Evolutionary conservation across 2,797 vertebrate species (phyloP).

Genomic region (Danio albolineatus): DNA sequence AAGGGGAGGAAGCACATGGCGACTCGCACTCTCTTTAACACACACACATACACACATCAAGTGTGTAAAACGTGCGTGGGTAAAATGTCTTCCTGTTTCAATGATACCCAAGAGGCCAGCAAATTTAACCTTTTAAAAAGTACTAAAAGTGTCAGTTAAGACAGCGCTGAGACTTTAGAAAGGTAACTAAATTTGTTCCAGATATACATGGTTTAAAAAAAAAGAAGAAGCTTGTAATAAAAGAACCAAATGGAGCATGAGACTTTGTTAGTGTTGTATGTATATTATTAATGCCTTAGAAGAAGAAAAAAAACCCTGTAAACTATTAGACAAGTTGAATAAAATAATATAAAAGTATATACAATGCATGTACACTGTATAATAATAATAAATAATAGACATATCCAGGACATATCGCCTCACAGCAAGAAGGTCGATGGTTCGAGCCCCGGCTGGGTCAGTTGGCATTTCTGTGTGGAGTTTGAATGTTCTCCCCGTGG

Average conservation of each 20-base stretch:
- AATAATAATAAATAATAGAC: too few species aligned
- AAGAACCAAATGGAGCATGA: not conserved
- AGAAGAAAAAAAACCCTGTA: not conserved
- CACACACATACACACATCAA: slow-evolving; percentile 30
- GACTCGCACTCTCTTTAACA: not conserved
- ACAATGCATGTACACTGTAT: too few species aligned
- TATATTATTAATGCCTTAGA: not conserved
- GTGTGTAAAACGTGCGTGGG: slow-evolving; percentile 58
- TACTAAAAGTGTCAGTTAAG: slow-evolving; percentile 74
- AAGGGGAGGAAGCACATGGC: slow-evolving; percentile 57
- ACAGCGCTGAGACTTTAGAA: slow-evolving; percentile 62
- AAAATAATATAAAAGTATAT: too few species aligned
- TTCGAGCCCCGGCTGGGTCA: too few species aligned
- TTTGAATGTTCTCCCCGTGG: too few species aligned
- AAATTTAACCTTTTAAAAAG: slow-evolving; percentile 77
- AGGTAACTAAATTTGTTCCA: slow-evolving; percentile 41
- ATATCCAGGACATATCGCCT: too few species aligned
- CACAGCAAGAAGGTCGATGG: too few species aligned
- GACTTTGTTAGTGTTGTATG: not conserved
- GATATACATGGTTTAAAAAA: not conserved
- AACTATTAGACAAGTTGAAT: too few species aligned
- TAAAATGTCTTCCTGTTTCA: slow-evolving; percentile 74
- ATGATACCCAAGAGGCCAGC: slow-evolving; percentile 70
- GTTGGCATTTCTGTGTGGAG: too few species aligned
- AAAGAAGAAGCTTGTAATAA: not conserved